Evolutionary conservation across 2,888 invertebrate species (phyloP).

Genomic region (Eucera pruinosa): DNA sequence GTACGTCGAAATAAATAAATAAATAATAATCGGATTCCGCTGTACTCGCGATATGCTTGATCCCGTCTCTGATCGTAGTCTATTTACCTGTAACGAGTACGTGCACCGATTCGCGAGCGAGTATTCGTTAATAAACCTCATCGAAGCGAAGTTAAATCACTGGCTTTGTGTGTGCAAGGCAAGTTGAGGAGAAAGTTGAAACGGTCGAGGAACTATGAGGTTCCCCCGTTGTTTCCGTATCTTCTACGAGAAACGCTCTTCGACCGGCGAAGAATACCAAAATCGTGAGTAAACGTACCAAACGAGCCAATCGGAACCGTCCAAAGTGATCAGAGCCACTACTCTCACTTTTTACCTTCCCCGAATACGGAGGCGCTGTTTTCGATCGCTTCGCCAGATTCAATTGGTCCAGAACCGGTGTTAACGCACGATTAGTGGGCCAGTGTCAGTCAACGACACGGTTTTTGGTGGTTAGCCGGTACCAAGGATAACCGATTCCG

Average conservation of each 20-base stretch:
- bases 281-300: background rate
- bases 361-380: constrained; percentile 23
- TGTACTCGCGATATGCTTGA: too few relatives aligned
- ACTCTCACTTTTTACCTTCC: constrained; percentile 76
- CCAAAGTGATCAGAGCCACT: too few relatives aligned
- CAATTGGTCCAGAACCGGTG: constrained; percentile 67
- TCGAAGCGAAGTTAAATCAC: constrained; percentile 1
- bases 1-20: too few relatives aligned
- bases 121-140: background rate
- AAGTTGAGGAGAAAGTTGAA: constrained; percentile 35
- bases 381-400: constrained; percentile 14
- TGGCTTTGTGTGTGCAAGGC: background rate
- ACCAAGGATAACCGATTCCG: too few relatives aligned
- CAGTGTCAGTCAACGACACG: constrained; percentile 80
- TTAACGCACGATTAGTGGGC: constrained; percentile 79
- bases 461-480: constrained; percentile 59
- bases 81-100: background rate
- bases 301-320: background rate
- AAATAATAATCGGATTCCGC: too few relatives aligned
- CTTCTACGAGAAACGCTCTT: background rate
- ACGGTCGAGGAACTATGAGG: constrained; percentile 25
- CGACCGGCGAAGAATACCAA: background rate
- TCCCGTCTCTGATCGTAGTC: too few relatives aligned
- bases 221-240: constrained; percentile 17
- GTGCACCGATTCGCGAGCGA: background rate